These are phyloP conservation scores for Chelon auratus DNA, from an alignment of 2,797 vertebrate genomes.

Conservation along the genomic window DNA sequence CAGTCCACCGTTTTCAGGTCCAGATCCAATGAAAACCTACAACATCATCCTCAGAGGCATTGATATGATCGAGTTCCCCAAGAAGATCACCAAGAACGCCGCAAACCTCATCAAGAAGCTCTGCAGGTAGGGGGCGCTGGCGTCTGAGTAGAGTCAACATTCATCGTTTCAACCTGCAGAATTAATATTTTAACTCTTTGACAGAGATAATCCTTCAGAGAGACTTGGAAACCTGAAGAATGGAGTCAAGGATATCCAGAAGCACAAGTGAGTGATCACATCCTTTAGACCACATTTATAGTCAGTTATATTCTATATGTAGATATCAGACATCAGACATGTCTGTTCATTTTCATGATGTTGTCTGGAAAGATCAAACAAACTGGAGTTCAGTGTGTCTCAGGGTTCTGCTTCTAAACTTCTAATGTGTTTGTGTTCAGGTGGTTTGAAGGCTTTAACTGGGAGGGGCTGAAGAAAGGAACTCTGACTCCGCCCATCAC, in stretches of 20 bases:
- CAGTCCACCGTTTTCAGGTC: constrained; percentile 98
- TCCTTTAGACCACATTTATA: too few relatives aligned
- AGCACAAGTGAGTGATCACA: constrained; percentile 92
- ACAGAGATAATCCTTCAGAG: constrained; percentile 96
- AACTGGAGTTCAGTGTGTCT: too few relatives aligned
- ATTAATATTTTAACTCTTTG: too few relatives aligned
- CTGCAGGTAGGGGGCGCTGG: constrained; percentile 88
- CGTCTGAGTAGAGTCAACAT: not conserved
- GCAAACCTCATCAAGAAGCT: constrained; percentile 98
- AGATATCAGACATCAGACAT: too few relatives aligned
- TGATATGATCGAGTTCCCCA: constrained; percentile 99
- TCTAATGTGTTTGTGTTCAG: constrained; percentile 68
- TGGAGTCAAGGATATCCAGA: constrained; percentile 97
- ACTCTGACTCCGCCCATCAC: constrained; percentile 94
- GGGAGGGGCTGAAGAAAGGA: constrained; percentile 96
- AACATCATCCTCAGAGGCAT: constrained; percentile 97
- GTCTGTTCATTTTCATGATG: not conserved
- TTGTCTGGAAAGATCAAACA: too few relatives aligned
- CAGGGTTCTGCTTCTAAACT: not conserved
- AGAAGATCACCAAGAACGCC: constrained; percentile 97
- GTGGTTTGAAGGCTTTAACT: constrained; percentile 99
- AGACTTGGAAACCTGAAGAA: constrained; percentile 98
- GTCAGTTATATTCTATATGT: too few relatives aligned
- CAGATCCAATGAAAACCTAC: constrained; percentile 98
- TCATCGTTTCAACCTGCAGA: not conserved